Conservation (phyloP, 1,140 invertebrate genomes). For the Drosophila persimilis region DNA sequence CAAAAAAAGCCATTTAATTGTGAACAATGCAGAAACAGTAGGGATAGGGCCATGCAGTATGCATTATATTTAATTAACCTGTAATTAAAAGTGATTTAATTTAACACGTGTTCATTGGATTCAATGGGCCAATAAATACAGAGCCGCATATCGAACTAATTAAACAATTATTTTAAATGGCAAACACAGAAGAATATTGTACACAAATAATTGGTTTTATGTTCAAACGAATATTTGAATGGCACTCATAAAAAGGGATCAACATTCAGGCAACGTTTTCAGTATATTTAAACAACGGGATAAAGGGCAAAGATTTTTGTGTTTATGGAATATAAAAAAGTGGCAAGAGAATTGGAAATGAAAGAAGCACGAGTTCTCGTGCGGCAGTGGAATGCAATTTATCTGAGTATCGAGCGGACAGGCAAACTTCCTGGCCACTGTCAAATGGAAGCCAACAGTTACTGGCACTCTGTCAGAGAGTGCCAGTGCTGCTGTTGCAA, state of each 20-base stretch:
- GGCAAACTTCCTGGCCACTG: slow-evolving; percentile 40
- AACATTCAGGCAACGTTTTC: not conserved
- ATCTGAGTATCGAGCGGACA: slow-evolving; percentile 20
- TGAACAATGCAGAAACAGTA: not conserved
- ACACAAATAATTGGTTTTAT: slow-evolving; percentile 16
- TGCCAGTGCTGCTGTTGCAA: slow-evolving; percentile 5
- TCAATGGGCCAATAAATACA: slow-evolving; percentile 20
- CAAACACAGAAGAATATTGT: slow-evolving; percentile 15
- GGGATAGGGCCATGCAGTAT: not conserved
- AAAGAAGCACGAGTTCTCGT: too few species aligned
- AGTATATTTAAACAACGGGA: not conserved
- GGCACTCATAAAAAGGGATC: slow-evolving; percentile 11
- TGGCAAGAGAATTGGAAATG: too few species aligned
- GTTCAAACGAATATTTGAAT: slow-evolving; percentile 41
- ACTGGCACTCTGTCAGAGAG: slow-evolving; percentile 36
- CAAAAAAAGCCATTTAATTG: slow-evolving; percentile 1
- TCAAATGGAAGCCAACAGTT: slow-evolving; percentile 32
- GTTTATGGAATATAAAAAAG: too few species aligned
- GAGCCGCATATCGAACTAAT: slow-evolving; percentile 28
- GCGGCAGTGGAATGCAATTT: slow-evolving; percentile 15
- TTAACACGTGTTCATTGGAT: slow-evolving; percentile 38
- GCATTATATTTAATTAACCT: slow-evolving; percentile 58
- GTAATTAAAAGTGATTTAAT: slow-evolving; percentile 51
- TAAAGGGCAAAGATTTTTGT: not conserved
- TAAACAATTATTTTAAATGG: slow-evolving; percentile 34